phyloP scores from a whole-genome alignment of 2,888 invertebrate genomes.

The Theretra japonica region DNA sequence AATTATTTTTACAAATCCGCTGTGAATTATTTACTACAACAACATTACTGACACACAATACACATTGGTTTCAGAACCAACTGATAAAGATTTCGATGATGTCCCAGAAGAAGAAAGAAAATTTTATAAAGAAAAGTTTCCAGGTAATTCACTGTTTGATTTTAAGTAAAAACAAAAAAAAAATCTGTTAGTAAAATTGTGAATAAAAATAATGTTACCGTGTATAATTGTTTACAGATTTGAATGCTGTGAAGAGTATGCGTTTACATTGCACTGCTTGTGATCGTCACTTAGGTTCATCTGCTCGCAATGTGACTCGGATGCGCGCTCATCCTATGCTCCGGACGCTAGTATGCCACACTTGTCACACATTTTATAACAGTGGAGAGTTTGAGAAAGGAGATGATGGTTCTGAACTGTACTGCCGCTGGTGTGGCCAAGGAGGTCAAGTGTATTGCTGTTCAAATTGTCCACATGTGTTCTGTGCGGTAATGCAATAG shows the following conservation, averaged over 20 bases:
- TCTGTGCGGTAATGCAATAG: slow-evolving; percentile 85
- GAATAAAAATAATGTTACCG: background rate
- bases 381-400: slow-evolving; percentile 93
- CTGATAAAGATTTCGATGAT: slow-evolving; percentile 79
- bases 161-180: background rate
- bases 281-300: slow-evolving; percentile 89
- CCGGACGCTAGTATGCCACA: slow-evolving; percentile 88
- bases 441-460: slow-evolving; percentile 92
- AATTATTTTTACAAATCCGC: slow-evolving; percentile 32
- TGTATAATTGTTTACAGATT: slow-evolving; percentile 70
- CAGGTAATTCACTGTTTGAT: slow-evolving; percentile 56
- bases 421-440: slow-evolving; percentile 94
- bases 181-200: background rate
- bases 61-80: slow-evolving; percentile 64
- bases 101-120: slow-evolving; percentile 81
- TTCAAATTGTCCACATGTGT: slow-evolving; percentile 89
- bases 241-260: slow-evolving; percentile 84
- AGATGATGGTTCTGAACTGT: slow-evolving; percentile 92
- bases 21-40: background rate
- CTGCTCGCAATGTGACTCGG: slow-evolving; percentile 85
- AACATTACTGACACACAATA: slow-evolving; percentile 12
- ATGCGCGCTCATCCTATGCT: slow-evolving; percentile 90
- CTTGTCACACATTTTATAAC: slow-evolving; percentile 91
- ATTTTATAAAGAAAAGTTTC: slow-evolving; percentile 80
- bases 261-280: slow-evolving; percentile 91